Conservation (phyloP, 2,888 invertebrate species). For the Heliconius erato region DNA sequence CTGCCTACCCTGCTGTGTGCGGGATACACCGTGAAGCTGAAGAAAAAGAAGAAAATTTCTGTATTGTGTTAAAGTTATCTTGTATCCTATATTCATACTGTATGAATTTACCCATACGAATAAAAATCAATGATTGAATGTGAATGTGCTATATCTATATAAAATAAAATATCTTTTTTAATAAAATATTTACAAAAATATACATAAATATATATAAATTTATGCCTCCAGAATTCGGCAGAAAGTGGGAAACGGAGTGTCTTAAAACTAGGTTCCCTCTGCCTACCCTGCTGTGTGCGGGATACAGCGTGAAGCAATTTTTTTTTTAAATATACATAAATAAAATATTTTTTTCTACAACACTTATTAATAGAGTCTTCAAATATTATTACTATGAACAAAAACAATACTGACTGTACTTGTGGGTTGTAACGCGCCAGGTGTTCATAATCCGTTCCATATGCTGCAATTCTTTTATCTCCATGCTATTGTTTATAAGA, state of each 20-base stretch:
- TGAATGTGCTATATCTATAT: neutral
- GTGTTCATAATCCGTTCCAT: conserved; percentile 45
- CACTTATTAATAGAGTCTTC: neutral
- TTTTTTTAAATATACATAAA: neutral
- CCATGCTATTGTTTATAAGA: conserved; percentile 17
- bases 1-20: no score
- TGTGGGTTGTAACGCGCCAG: conserved; percentile 21
- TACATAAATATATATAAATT: neutral
- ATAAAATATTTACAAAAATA: no score
- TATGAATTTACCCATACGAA: neutral
- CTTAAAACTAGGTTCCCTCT: no score
- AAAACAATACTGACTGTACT: conserved; percentile 20
- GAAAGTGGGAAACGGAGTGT: no score
- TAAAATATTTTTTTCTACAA: no score
- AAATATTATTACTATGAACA: conserved; percentile 28
- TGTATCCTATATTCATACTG: no score
- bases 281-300: no score
- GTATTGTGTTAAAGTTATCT: no score
- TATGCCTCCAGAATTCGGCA: no score
- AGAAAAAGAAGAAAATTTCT: no score
- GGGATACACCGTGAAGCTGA: no score
- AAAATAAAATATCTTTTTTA: neutral
- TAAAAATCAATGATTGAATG: neutral
- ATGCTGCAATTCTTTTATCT: conserved; percentile 34
- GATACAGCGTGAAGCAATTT: no score